A percentile compares a stretch with the other conserved stretches of the same genome.
Conservation (phyloP, 1,140 invertebrate species). For the Mycetomoellerius zeteki region DNA sequence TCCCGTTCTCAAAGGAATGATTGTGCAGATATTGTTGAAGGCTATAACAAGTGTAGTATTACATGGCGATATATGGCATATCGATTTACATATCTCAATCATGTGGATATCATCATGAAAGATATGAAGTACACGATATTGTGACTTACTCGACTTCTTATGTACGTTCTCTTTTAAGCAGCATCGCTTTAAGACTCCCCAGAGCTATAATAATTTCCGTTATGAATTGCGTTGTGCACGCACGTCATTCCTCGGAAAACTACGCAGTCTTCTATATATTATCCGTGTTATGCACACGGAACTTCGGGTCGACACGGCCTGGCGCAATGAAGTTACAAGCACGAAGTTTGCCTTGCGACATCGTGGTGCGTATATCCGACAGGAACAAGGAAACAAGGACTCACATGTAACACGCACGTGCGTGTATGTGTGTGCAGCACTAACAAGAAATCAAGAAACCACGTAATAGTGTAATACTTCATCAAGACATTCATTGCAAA, state of each 20-base stretch:
- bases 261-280: slow-evolving; percentile 59
- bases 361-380: slow-evolving; percentile 53
- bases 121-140: neutral
- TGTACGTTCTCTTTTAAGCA: neutral
- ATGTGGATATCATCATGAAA: neutral
- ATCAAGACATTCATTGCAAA: slow-evolving; percentile 37
- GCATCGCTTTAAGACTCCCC: neutral
- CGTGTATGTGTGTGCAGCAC: neutral
- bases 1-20: neutral
- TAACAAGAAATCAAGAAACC: slow-evolving; percentile 60
- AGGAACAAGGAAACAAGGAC: slow-evolving; percentile 53
- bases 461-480: slow-evolving; percentile 39
- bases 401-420: neutral
- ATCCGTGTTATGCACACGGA: slow-evolving; percentile 53
- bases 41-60: neutral
- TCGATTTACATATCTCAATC: neutral
- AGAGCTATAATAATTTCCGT: slow-evolving; percentile 15
- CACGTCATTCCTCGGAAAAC: slow-evolving; percentile 48
- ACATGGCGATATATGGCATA: neutral
- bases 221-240: slow-evolving; percentile 30
- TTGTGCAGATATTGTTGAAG: neutral
- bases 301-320: slow-evolving; percentile 50
- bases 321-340: slow-evolving; percentile 62
- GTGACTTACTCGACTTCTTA: neutral
- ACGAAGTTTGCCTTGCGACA: slow-evolving; percentile 57